A percentile compares a stretch with the other conserved stretches of the same genome.
phyloP scores from a whole-genome alignment of 2,797 vertebrate species.

The Poliocrania exsul region DNA sequence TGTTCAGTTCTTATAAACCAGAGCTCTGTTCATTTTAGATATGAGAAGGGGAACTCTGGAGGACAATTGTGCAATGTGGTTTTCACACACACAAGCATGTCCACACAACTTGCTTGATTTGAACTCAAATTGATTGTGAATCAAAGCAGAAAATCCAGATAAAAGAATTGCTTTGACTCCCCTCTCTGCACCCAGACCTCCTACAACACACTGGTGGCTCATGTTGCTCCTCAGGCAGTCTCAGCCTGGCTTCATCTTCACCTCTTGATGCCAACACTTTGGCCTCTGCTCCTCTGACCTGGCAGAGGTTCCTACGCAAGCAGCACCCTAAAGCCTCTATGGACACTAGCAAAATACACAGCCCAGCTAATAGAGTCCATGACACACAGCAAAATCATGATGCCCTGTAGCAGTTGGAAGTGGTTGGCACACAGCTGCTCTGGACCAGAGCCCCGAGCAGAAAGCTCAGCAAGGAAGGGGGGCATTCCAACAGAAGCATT shows the following conservation, averaged over 20 bases:
- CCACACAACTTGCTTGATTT: neutral
- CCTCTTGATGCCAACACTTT: fast-evolving
- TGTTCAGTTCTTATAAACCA: neutral
- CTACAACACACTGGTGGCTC: fast-evolving
- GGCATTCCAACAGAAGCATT: neutral
- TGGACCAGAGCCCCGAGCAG: neutral
- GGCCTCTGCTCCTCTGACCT: neutral
- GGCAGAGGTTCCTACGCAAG: neutral
- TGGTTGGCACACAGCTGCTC: neutral
- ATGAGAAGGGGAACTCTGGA: neutral
- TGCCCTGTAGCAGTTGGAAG: neutral
- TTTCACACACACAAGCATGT: neutral
- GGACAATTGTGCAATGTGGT: fast-evolving
- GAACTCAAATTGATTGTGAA: neutral
- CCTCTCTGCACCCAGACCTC: neutral
- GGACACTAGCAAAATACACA: neutral
- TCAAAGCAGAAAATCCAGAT: neutral
- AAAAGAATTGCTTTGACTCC: neutral
- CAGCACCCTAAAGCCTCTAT: neutral
- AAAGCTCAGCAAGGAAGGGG: neutral
- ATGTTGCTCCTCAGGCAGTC: fast-evolving
- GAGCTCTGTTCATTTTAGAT: neutral
- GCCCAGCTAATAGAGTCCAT: neutral
- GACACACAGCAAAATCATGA: neutral
- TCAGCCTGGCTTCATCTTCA: neutral